Base-by-base conservation (phyloP, 2,797 vertebrate genomes). In the Neoniphon sammara region DNA sequence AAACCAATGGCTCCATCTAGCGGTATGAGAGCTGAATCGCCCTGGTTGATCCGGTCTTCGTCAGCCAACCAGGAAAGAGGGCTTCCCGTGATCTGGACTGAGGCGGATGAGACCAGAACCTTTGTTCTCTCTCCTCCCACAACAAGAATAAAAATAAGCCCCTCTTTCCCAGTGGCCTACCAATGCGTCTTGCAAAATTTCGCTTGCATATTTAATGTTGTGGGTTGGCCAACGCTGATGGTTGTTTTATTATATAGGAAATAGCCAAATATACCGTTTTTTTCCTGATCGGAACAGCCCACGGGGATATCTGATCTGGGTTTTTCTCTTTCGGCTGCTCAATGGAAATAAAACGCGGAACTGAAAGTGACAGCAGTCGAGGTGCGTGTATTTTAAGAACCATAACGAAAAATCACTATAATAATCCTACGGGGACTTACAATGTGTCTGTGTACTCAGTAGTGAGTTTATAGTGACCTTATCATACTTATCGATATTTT, bases 51-150 rank as follows among this genome's bases (percentile, higher is more conserved):
- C 90, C 82, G 92, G 90, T 91, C 90, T 91, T 88, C 86, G 75
- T 90, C 90, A 93, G 85, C 92, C 90, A 92, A 92, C 90, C 91
- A 91, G 92, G 92, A 89, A 91, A 88, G 88, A 90, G 89, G 92
- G 89, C 80, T 93, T 89, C 89, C 82, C 85, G 84, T 70, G 91
- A 91, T 93, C 91, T 89, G 92, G 90, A 92, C 91, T 89, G 87
- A 92, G 81, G 92, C 92, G 90, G 92, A 92, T 91, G 86, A 87
- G 91, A 93, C 92, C 90, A 91, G 89, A 90, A 91, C 89, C 91
- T 91, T 93, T 93, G 91, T 93, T 92, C 90, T 82, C 31, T 74
- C 79, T 65, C 63, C 68, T 81, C 77, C 74, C 46, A 57, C 25
- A 47, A 20, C 86, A 67, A 77, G 73, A 81, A 46, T 63, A 56